Evolutionary conservation across 2,113 vertebrate genomes (phyloP), one percentile per base, ranked within the genome.

Genomic region (Saguinus imperator): DNA sequence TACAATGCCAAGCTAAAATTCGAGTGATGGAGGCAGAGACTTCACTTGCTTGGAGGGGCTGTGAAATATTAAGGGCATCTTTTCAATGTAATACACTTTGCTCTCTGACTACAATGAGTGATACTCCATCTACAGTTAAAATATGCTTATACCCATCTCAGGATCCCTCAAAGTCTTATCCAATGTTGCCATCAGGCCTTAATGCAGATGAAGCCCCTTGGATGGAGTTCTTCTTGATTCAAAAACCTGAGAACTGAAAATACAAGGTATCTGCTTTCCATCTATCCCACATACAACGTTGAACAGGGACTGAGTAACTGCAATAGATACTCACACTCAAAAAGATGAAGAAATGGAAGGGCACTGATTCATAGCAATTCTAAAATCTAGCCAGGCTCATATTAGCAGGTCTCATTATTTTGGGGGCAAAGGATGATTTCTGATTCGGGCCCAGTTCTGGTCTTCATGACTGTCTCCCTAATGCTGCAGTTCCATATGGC

Each of bases 401-500:
- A 14, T 7, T 61, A 61, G 5, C 23, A 48, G 17, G 11, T 48
- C 58, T 58, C 8, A 14, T 7, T 43, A 23, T 58, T 40, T n/a
- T 79, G 18, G 11, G 13, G 23, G 8, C 55, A 83, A 64, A 50
- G 40, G 35, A 29, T 3, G 16, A 23, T 57, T 43, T 2, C 27
- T 29, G 32, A 16, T 17, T 14, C 29, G 10, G 8, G 32, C 17
- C 20, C 21, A 57, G 0, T 72, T 72, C 45, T 16, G 4, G 45
- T 18, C 27, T 23, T 75, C 35, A 32, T 8, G 3, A 52, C 1
- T 43, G 11, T 3, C 27, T 79, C 4, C 32, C 43, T 45, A 79
- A 1, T n/a, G 14, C 3, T 32, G 20, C 3, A 50, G 4, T 12
- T 75, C 29, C 3, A 2, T 6, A 35, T 3, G 52, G 55, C 4